Evolutionary conservation across 1,140 invertebrate genomes (phyloP).

Genomic region (Hermetia illucens): DNA sequence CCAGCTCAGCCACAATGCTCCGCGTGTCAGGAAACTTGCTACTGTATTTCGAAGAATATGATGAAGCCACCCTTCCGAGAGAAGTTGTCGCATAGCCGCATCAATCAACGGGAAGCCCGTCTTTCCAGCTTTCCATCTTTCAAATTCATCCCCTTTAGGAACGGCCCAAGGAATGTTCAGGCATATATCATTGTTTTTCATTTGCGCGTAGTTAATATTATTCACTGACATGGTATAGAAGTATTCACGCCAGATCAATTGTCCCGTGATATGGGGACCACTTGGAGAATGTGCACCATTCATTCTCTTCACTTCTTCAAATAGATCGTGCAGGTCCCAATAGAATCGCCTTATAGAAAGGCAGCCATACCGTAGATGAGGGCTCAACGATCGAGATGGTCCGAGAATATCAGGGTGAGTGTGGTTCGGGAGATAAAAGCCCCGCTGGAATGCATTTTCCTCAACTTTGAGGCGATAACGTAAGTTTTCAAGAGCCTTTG

Average conservation of each 20-base stretch:
- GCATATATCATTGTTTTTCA: conserved; percentile 58
- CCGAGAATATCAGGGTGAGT: conserved; percentile 50
- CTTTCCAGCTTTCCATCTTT: conserved; percentile 48
- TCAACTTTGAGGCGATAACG: conserved; percentile 38
- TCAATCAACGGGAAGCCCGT: conserved; percentile 68
- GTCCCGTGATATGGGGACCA: conserved; percentile 37
- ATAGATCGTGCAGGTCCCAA: conserved; percentile 47
- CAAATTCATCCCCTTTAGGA: conserved; percentile 33
- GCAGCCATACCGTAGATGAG: conserved; percentile 50
- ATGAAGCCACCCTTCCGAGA: conserved; percentile 45
- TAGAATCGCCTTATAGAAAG: conserved; percentile 48
- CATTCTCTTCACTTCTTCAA: conserved; percentile 35
- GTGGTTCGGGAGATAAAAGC: conserved; percentile 50
- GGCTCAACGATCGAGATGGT: conserved; percentile 50
- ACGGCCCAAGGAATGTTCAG: conserved; percentile 57
- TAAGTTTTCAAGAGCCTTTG: conserved; percentile 41
- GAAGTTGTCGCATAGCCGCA: conserved; percentile 54
- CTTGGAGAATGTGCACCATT: conserved; percentile 15
- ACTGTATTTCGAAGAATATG: conserved; percentile 55
- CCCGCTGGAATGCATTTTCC: conserved; percentile 40
- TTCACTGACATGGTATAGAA: conserved; percentile 62
- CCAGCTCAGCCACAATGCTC: conserved; percentile 61
- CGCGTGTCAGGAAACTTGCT: conserved; percentile 56
- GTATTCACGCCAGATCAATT: conserved; percentile 66
- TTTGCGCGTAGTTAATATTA: conserved; percentile 48